phyloP scores from a whole-genome alignment of 2,797 vertebrate genomes.

The Fringilla coelebs region DNA sequence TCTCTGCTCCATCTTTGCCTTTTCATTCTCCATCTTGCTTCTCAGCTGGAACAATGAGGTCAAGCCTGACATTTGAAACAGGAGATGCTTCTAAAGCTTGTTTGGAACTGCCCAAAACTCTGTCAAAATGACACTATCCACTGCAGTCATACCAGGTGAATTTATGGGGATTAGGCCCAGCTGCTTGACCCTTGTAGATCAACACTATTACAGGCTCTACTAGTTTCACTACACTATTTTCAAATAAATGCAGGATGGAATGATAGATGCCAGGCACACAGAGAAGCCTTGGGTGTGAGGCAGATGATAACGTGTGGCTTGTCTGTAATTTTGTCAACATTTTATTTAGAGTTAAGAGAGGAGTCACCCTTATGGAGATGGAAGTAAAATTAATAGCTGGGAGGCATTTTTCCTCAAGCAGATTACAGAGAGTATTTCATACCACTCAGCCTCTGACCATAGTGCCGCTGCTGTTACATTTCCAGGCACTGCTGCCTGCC shows the following conservation, averaged over 20 bases:
- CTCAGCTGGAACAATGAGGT: background rate
- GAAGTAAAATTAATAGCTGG: background rate
- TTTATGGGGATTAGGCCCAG: background rate
- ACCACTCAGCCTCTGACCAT: background rate
- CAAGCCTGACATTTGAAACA: background rate
- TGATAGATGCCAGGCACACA: background rate
- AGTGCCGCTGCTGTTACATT: background rate
- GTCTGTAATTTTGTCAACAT: background rate
- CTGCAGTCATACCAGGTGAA: background rate
- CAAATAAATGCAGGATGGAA: background rate
- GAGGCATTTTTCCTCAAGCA: background rate
- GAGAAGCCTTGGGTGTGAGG: background rate
- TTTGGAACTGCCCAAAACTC: background rate
- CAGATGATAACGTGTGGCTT: background rate
- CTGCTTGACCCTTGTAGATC: background rate
- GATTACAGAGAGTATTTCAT: background rate
- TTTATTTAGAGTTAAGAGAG: background rate
- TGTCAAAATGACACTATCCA: background rate
- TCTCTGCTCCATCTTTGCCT: background rate
- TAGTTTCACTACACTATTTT: background rate
- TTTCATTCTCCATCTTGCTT: background rate
- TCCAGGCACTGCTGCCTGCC: background rate
- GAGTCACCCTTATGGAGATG: background rate
- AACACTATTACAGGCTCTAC: background rate
- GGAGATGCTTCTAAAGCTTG: background rate